Evolutionary conservation across 2,888 invertebrate genomes (phyloP), one percentile per base, ranked within the genome.

Genomic region (Drosophila formosana): DNA sequence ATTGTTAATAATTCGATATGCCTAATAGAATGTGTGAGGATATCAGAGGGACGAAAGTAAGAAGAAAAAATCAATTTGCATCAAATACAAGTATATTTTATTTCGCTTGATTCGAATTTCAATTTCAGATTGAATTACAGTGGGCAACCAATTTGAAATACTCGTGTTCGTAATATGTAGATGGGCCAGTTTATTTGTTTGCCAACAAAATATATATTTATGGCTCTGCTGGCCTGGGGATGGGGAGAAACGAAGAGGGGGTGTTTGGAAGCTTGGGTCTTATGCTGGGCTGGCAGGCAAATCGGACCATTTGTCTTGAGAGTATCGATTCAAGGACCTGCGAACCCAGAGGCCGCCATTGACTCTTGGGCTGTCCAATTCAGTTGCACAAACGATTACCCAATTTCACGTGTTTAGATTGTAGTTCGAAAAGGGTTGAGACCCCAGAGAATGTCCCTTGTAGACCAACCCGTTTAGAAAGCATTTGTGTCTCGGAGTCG

Each of bases 321-420:
- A 56, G 60, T 61, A 76, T 66, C 66, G 78, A 75, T 75, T 70
- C 61, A 28, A 65, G 58, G 51, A 55, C 25, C 50, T 46, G 18
- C 43, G 47, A 47, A 32, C 47, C 37, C 46, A 37, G 13, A 49
- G 47, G 47, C 23, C 18, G 13, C n/a, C 32, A 47, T 26, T 55
- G 62, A 47, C 62, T 62, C 55, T 25, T 41, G 55, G 57, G 58
- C 72, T 58, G 64, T 72, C 67, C 67, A 55, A 67, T 51, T 49
- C 72, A 61, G 67, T 55, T 30, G 61, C 58, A 62, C 68, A 73
- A 75, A 41, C 71, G 77, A 78, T 78, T 77, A 78, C 77, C 66
- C 71, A 75, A 75, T 77, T 77, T 77, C 70, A 78, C 71, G 79
- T 75, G 67, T 63, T 68, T 66, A 56, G 65, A 77, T 72, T 70